Percentiles rank a stretch among this genome's conserved stretches.
Conservation (phyloP, 1,140 invertebrate species). For the Macrotrachela quadricornifera region DNA sequence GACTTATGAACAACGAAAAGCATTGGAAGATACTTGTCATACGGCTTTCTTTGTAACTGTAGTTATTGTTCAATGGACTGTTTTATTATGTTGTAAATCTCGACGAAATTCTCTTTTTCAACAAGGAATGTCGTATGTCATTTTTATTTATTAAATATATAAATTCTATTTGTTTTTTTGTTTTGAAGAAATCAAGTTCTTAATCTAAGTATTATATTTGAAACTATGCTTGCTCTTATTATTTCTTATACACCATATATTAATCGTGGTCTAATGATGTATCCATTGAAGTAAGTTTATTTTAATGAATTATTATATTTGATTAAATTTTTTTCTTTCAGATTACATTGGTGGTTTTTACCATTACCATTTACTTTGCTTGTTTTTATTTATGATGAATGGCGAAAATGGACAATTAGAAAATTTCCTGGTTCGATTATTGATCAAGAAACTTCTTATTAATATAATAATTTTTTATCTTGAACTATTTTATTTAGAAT, state of each 20-base stretch:
- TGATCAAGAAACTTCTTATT: no score
- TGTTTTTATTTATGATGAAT: constrained; percentile 1
- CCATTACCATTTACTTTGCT: constrained; percentile 2
- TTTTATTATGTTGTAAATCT: constrained; percentile 93
- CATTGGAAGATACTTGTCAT: constrained; percentile 80
- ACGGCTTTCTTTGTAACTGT: constrained; percentile 95
- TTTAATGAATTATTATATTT: background rate
- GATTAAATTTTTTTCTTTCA: background rate
- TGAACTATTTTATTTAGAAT: no score
- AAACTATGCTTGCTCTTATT: constrained; percentile 27
- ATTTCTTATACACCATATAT: constrained; percentile 22
- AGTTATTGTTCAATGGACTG: constrained; percentile 92
- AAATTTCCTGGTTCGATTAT: constrained; percentile 43
- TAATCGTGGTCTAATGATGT: no score
- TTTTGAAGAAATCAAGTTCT: constrained; percentile 20
- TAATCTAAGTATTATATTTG: constrained; percentile 31
- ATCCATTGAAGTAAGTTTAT: constrained; percentile 18
- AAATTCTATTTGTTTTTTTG: constrained; percentile 35
- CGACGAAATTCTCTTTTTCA: constrained; percentile 80
- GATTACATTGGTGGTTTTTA: constrained; percentile 1
- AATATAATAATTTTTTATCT: no score
- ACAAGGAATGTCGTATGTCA: constrained; percentile 52
- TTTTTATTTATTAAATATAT: background rate
- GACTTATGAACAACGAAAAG: background rate
- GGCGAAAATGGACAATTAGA: constrained; percentile 55